phyloP scores from a whole-genome alignment of 2,113 vertebrate species.

The Poicephalus meyeri region DNA sequence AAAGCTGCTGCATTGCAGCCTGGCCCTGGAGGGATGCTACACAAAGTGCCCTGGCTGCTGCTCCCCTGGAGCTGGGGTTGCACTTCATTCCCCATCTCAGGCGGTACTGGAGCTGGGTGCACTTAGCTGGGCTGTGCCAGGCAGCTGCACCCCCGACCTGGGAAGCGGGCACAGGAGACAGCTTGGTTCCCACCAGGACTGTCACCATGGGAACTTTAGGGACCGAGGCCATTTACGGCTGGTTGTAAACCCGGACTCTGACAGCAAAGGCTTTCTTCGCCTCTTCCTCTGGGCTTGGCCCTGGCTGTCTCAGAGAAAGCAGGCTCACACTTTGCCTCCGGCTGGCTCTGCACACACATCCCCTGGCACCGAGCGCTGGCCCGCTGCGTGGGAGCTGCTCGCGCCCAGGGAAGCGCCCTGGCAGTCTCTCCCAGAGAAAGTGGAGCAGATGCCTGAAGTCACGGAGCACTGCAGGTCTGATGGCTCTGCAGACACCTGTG shows the following conservation, averaged over 20 bases:
- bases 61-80: neutral
- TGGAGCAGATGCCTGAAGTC: neutral
- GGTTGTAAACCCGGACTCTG: conserved; percentile 55
- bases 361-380: conserved; percentile 39
- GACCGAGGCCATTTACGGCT: neutral
- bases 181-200: neutral
- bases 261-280: conserved; percentile 53
- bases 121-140: neutral
- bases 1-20: neutral
- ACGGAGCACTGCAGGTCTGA: neutral
- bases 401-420: neutral
- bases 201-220: conserved; percentile 64
- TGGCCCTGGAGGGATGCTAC: neutral
- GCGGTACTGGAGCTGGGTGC: neutral
- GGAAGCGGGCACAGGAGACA: neutral
- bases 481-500: neutral
- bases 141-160: neutral
- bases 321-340: neutral
- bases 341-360: conserved; percentile 54
- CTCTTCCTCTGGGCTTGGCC: conserved; percentile 39
- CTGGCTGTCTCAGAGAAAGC: conserved; percentile 32
- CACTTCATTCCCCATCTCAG: rapidly evolving
- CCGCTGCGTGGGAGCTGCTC: conserved; percentile 35
- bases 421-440: neutral
- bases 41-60: neutral